Conservation (phyloP, 2,113 vertebrate species). For the Hirundichthys speculiger region DNA sequence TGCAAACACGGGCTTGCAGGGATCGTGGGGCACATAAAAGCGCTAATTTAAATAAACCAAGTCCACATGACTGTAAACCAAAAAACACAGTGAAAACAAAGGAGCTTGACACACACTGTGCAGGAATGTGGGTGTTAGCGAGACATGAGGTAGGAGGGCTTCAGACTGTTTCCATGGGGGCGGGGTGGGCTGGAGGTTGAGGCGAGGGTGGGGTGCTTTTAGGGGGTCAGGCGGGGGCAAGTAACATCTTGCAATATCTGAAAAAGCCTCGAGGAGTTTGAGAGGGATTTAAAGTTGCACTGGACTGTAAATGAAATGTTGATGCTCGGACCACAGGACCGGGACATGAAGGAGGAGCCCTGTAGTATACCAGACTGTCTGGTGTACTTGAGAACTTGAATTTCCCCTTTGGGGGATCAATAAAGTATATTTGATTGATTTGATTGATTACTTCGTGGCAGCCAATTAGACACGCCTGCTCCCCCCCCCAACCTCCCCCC, state of each 20-base stretch:
- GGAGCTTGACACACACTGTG: constrained; percentile 61
- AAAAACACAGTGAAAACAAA: constrained; percentile 37
- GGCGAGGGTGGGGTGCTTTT: constrained; percentile 7
- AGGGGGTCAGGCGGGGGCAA: constrained; percentile 35
- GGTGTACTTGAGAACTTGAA: too few relatives aligned
- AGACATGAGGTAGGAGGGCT: constrained; percentile 39
- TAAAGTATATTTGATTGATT: too few relatives aligned
- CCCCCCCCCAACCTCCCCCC: background rate
- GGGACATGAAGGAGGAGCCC: too few relatives aligned
- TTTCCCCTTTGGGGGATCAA: too few relatives aligned
- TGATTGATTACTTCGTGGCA: too few relatives aligned
- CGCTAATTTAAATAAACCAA: constrained; percentile 53
- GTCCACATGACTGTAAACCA: constrained; percentile 53
- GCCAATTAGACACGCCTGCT: background rate
- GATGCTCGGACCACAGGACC: too few relatives aligned
- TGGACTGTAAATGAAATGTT: too few relatives aligned
- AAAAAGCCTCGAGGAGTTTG: background rate
- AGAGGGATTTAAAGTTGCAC: background rate
- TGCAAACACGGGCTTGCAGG: constrained; percentile 33
- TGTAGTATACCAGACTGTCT: too few relatives aligned
- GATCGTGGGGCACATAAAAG: constrained; percentile 37
- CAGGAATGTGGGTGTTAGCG: constrained; percentile 56
- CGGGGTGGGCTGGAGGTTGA: constrained; percentile 24
- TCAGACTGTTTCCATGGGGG: constrained; percentile 36
- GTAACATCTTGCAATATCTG: constrained; percentile 4